A percentile compares a stretch with the other conserved stretches of the same genome.
These are phyloP conservation scores for Brachyhypopomus gauderio DNA, from an alignment of 2,113 vertebrate species.

Conservation along the genomic window DNA sequence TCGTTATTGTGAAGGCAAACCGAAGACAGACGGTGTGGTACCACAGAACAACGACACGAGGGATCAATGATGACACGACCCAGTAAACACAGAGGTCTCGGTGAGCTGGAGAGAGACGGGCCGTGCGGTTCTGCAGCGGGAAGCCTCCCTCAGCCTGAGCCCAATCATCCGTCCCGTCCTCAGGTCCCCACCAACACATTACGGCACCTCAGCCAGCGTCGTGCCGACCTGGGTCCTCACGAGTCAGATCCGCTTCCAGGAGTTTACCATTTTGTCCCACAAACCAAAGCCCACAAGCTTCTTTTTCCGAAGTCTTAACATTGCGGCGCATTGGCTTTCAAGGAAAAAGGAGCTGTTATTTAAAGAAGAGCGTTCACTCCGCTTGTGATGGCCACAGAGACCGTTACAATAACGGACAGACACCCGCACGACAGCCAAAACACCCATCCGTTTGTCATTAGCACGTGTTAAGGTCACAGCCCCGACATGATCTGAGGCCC, in stretches of 20 bases:
- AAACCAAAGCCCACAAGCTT: neutral
- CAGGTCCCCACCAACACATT: conserved; percentile 4
- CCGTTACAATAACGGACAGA: neutral
- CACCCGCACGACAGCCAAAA: neutral
- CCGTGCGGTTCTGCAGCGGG: conserved; percentile 17
- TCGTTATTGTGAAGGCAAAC: conserved; percentile 3
- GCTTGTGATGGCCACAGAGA: neutral
- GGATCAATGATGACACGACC: neutral
- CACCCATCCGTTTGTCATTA: neutral
- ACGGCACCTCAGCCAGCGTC: neutral
- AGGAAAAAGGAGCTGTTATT: neutral
- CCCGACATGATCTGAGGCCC: conserved; percentile 27
- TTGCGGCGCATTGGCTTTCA: neutral
- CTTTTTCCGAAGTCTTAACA: neutral
- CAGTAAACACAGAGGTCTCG: neutral
- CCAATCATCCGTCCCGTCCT: conserved; percentile 22
- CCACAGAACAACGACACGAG: neutral
- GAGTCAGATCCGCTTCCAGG: neutral
- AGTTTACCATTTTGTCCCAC: neutral
- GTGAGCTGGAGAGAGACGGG: neutral
- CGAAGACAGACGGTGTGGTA: neutral
- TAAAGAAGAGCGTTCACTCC: neutral
- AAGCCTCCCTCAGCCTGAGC: neutral
- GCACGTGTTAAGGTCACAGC: conserved; percentile 40
- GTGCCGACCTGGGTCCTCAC: neutral